phyloP scores from a whole-genome alignment of 53 echinoderm and acorn worm genomes.

The Zoroaster sp. region DNA sequence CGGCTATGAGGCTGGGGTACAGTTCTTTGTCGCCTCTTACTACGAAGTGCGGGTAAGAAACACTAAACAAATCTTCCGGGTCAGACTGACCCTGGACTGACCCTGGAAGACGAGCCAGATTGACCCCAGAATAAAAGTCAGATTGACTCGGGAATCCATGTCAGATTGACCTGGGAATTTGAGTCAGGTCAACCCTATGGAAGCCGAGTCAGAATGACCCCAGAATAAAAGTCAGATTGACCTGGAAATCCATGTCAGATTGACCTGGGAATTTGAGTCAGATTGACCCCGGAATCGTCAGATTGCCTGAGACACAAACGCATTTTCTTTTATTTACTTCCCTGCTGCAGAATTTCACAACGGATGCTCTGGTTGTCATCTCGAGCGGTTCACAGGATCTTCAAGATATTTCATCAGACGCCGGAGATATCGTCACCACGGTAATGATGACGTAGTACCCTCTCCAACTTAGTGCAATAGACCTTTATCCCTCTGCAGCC shows the following conservation, averaged over 20 bases:
- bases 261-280: not conserved
- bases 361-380: not conserved
- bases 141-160: not conserved
- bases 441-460: not conserved
- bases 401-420: not conserved
- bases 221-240: not conserved
- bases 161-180: not conserved
- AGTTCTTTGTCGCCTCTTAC: slow-evolving; percentile 1
- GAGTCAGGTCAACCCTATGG: too few relatives aligned
- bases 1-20: not conserved
- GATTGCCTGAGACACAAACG: too few relatives aligned
- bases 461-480: not conserved
- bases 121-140: not conserved
- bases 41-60: slow-evolving; percentile 21
- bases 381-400: not conserved
- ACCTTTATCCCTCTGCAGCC: not conserved
- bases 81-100: not conserved
- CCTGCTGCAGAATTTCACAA: not conserved
- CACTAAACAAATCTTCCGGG: not conserved
- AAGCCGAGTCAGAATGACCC: not conserved
- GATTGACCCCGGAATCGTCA: too few relatives aligned
- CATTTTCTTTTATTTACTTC: not conserved
- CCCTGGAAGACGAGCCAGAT: not conserved
- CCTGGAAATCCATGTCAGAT: not conserved
- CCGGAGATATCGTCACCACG: not conserved